Evolutionary conservation across 2,888 invertebrate species (phyloP).

Genomic region (Synanthedon vespiformis): DNA sequence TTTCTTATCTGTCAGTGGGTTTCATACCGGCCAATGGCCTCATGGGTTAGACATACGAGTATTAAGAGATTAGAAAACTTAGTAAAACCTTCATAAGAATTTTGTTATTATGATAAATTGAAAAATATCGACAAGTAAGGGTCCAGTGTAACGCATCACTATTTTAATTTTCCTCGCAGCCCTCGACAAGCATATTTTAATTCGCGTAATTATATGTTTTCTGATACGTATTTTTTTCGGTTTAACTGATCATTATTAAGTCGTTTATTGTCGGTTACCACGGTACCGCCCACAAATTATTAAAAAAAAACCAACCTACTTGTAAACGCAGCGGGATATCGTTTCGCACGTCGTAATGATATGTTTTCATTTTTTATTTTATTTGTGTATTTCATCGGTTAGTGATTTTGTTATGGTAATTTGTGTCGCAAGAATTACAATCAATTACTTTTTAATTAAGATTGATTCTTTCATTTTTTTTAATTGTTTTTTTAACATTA

Average conservation of each 20-base stretch:
- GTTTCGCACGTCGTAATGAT: conserved; percentile 38
- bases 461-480: background rate
- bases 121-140: background rate
- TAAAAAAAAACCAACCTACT: conserved; percentile 2
- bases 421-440: conserved; percentile 2
- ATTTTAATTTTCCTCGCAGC: background rate
- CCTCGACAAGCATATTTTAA: conserved; percentile 21
- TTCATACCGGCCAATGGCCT: no score
- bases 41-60: no score
- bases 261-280: conserved; percentile 50
- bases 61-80: no score
- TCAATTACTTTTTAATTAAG: conserved; percentile 1
- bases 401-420: conserved; percentile 8
- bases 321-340: conserved; percentile 14
- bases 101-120: no score
- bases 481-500: background rate
- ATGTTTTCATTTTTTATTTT: conserved; percentile 30
- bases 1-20: no score
- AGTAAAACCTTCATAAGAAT: no score
- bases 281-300: conserved; percentile 46
- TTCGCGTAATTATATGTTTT: conserved; percentile 54
- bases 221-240: conserved; percentile 45
- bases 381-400: conserved; percentile 2
- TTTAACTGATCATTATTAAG: conserved; percentile 53
- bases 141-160: background rate